Percentiles rank a stretch among this genome's conserved stretches.
These are phyloP conservation scores for Sebastes matsubarae DNA, from an alignment of 2,797 vertebrate species.

Conservation along the genomic window DNA sequence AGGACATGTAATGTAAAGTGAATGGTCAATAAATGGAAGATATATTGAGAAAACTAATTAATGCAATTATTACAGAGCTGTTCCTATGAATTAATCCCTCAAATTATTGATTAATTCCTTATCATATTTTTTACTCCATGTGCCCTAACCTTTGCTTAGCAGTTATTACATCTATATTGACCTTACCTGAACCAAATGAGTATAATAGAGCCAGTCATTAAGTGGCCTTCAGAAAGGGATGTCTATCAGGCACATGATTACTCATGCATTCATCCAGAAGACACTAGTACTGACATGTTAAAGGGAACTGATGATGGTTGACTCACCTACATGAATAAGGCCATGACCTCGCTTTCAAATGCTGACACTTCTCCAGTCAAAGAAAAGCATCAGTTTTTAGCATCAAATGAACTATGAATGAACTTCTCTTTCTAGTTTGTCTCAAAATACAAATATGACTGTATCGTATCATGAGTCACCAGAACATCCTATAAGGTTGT, in stretches of 20 bases:
- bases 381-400: background rate
- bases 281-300: background rate
- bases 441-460: background rate
- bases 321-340: background rate
- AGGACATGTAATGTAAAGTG: background rate
- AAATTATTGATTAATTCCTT: background rate
- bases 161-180: background rate
- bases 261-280: background rate
- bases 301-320: background rate
- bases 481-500: background rate
- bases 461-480: background rate
- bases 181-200: background rate
- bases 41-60: background rate
- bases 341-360: too few relatives aligned
- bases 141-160: background rate
- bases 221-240: background rate
- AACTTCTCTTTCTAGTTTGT: background rate
- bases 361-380: background rate
- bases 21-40: background rate
- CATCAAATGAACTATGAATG: background rate
- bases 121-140: background rate
- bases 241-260: constrained; percentile 15
- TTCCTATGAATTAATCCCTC: background rate
- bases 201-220: background rate
- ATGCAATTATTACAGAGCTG: background rate